These are phyloP conservation scores for Clupea harengus DNA, from an alignment of 2,113 vertebrate species.

Conservation along the genomic window DNA sequence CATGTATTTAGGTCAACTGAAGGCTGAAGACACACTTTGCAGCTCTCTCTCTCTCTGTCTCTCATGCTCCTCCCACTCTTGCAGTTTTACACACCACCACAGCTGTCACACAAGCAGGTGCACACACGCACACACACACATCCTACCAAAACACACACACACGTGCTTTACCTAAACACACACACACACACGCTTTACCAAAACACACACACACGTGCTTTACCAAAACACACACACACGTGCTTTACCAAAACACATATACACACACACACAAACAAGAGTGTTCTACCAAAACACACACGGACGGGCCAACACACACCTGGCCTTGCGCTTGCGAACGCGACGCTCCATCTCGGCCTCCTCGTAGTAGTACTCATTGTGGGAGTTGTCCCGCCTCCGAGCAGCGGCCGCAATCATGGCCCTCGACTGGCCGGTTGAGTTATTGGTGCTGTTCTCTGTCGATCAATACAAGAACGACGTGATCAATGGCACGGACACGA, in stretches of 20 bases:
- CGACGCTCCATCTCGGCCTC: constrained; percentile 92
- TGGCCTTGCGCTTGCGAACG: constrained; percentile 88
- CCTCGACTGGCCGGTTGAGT: constrained; percentile 86
- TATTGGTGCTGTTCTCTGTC: constrained; percentile 88
- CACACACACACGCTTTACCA: background rate
- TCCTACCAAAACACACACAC: background rate
- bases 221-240: background rate
- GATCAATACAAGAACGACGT: background rate
- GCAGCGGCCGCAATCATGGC: constrained; percentile 92
- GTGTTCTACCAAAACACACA: too few species aligned
- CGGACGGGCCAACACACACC: constrained; percentile 75
- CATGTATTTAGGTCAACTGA: too few species aligned
- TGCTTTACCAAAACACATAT: too few species aligned
- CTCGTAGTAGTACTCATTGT: constrained; percentile 95
- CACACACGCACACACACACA: background rate
- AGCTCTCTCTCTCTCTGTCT: too few species aligned
- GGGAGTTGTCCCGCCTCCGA: constrained; percentile 88
- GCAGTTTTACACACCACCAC: too few species aligned
- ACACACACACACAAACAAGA: too few species aligned
- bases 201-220: background rate
- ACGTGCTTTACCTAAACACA: background rate
- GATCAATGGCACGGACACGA: background rate
- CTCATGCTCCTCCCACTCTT: too few species aligned
- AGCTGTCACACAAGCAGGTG: background rate
- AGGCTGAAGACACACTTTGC: too few species aligned